phyloP scores from a whole-genome alignment of 2,797 vertebrate genomes.

The Holocentrus rufus region DNA sequence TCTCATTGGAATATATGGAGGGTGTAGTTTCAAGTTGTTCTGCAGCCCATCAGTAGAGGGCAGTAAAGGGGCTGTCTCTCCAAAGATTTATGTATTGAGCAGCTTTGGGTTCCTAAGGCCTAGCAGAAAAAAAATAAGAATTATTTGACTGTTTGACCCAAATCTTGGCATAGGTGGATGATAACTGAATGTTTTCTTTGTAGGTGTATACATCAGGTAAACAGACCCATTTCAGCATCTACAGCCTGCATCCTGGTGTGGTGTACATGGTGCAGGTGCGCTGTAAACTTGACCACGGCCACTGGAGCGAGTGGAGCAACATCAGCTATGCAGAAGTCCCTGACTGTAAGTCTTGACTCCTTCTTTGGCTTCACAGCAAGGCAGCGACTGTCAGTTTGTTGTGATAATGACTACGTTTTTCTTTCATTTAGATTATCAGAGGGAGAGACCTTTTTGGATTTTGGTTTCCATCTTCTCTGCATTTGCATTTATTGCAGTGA shows the following conservation, averaged over 20 bases:
- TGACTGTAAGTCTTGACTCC: constrained; percentile 77
- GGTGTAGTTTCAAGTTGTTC: neutral
- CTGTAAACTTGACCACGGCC: constrained; percentile 85
- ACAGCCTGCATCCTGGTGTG: constrained; percentile 79
- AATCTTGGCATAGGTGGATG: neutral
- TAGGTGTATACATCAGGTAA: constrained; percentile 80
- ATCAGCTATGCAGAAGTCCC: constrained; percentile 71
- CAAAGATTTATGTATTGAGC: too few relatives aligned
- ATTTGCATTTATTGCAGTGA: constrained; percentile 78
- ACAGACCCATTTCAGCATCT: constrained; percentile 81
- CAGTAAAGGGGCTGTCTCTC: neutral
- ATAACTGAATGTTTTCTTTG: neutral
- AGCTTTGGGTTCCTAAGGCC: too few relatives aligned
- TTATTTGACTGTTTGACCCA: neutral
- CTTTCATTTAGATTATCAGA: constrained; percentile 75
- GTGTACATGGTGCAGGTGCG: constrained; percentile 85
- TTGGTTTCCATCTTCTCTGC: constrained; percentile 77
- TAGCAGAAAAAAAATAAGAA: too few relatives aligned
- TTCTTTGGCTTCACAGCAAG: neutral
- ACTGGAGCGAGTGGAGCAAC: constrained; percentile 89
- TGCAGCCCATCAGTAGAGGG: constrained; percentile 7
- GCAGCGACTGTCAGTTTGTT: neutral
- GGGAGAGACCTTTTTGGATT: constrained; percentile 82
- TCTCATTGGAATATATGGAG: too few relatives aligned
- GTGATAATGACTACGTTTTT: neutral